Conservation (phyloP, 2,113 vertebrate genomes). For the Apodemus sylvaticus region DNA sequence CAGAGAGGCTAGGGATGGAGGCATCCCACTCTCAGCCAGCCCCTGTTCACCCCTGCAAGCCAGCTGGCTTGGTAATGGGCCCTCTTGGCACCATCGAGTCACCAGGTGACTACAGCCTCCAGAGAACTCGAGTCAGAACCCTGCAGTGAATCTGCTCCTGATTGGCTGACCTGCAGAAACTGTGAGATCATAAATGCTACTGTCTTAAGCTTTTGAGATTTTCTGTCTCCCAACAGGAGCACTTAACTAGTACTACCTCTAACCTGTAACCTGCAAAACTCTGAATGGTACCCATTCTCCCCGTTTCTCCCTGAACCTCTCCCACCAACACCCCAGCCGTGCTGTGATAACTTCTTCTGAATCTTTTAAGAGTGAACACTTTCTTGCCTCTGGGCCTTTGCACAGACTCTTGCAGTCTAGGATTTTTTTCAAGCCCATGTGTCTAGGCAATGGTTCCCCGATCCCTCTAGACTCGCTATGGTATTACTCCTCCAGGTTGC, state of each 20-base stretch:
- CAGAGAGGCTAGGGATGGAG: neutral
- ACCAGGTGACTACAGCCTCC: fast-evolving
- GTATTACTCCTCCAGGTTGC: neutral
- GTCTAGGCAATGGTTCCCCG: neutral
- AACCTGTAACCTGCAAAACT: neutral
- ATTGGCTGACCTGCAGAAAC: neutral
- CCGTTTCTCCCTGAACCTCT: neutral
- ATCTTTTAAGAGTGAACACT: neutral
- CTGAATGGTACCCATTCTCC: neutral
- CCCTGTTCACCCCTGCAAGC: neutral
- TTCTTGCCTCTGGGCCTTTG: neutral
- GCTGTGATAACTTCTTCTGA: neutral
- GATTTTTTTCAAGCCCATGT: neutral
- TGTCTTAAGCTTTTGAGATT: neutral
- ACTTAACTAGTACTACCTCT: neutral
- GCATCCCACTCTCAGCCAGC: neutral
- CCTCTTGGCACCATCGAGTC: neutral
- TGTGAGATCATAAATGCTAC: neutral
- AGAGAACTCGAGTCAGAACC: neutral
- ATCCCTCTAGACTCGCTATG: neutral
- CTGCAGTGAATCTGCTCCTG: neutral
- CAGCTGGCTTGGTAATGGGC: neutral
- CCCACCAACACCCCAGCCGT: neutral
- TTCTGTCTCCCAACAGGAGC: neutral
- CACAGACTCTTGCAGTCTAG: neutral